A percentile compares a stretch with the other conserved stretches of the same genome.
Evolutionary conservation across 2,888 invertebrate genomes (phyloP).

Genomic region (Brenthis daphne): DNA sequence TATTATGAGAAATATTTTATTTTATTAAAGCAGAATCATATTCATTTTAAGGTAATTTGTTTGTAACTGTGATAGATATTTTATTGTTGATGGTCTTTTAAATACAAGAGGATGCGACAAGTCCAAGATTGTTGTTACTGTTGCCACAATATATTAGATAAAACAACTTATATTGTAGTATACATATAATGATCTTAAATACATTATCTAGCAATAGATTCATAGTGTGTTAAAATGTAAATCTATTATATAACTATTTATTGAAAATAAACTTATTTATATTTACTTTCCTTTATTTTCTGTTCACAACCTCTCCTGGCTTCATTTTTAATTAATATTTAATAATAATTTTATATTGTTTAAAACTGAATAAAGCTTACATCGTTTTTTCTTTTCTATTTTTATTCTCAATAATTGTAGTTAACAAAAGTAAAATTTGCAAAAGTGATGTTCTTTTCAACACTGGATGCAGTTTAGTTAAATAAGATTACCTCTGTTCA

Average conservation of each 20-base stretch:
- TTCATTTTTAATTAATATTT: not conserved
- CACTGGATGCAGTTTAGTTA: too few relatives aligned
- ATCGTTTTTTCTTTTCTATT: too few relatives aligned
- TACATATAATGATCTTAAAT: slow-evolving; percentile 20
- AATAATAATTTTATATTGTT: not conserved
- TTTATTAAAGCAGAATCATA: slow-evolving; percentile 21
- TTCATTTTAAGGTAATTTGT: slow-evolving; percentile 39
- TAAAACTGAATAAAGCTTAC: too few relatives aligned
- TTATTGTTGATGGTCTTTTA: slow-evolving; percentile 42
- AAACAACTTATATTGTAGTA: slow-evolving; percentile 21
- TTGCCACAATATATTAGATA: slow-evolving; percentile 19
- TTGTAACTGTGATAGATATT: slow-evolving; percentile 49
- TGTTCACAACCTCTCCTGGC: not conserved
- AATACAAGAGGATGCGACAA: slow-evolving; percentile 25
- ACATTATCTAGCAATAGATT: slow-evolving; percentile 24
- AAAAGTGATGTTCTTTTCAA: too few relatives aligned
- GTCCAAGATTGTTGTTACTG: slow-evolving; percentile 27
- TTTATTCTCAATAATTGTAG: too few relatives aligned
- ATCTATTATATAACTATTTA: slow-evolving; percentile 34
- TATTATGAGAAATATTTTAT: slow-evolving; percentile 16
- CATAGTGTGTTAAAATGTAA: slow-evolving; percentile 28
- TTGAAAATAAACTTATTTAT: slow-evolving; percentile 34
- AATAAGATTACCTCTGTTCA: too few relatives aligned
- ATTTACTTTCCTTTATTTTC: slow-evolving; percentile 7
- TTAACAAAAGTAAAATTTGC: too few relatives aligned